Base-by-base conservation (phyloP, 1,140 invertebrate genomes). In the Sogatella furcifera region DNA sequence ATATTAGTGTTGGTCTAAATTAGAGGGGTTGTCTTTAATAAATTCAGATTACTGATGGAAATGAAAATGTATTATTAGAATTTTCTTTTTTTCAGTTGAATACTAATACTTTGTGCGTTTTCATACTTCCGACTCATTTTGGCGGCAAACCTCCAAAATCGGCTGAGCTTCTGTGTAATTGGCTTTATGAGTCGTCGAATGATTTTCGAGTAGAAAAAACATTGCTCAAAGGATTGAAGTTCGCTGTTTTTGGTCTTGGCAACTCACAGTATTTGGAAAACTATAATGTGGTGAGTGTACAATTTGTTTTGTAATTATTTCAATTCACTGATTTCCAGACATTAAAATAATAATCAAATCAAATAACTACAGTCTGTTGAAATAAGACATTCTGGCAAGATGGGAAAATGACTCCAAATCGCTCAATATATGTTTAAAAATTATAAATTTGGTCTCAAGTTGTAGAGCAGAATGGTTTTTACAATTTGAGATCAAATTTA, bases 231-330 rank as follows among this genome's bases (percentile, higher is more conserved):
- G 73, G 74, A 24, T 43, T 84, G 22, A 68, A 73, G 14, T 84
- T 73, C 71, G 70, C 75, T 42, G 76, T 84, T 3, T 80, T 83
- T 72, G 81, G 81, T 19, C 67, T 83, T 42, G 82, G 82, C 17
- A 79, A 82, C 68, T 83, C 81, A 10, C 46, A 71, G 4, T 84
- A 84, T 67, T 68, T 67, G 52, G 73, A 77, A 5, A 70, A 81
- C 64, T 83, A 76, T 67, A 79, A 79, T 69, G 65, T 66, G 56
- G 78, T 81, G 68, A 69, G 68, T 66, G 46, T 42, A 34, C n/a
- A 21, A n/a, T n/a, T n/a, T n/a, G n/a, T n/a, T n/a, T n/a, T n/a
- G n/a, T n/a, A n/a, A n/a, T n/a, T n/a, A n/a, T n/a, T 52, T 19
- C 43, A 14, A 24, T 59, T 28, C 24, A 28, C 24, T 28, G 6